Percentiles rank a stretch among this genome's conserved stretches.
phyloP scores from a whole-genome alignment of 2,113 vertebrate species.

The Strix aluco region DNA sequence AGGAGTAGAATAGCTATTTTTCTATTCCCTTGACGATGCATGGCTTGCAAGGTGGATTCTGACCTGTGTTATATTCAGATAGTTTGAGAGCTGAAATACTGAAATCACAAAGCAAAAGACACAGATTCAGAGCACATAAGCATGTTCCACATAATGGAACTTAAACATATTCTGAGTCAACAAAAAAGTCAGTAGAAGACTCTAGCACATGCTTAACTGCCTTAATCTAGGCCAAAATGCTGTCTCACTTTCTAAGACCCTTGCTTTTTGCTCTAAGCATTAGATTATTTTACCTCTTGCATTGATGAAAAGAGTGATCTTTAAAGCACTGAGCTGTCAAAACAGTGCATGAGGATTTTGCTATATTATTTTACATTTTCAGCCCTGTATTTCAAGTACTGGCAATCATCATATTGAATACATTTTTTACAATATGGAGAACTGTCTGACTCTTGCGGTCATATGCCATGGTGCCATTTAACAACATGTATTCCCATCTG shows the following conservation, averaged over 20 bases:
- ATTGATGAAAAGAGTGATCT: neutral
- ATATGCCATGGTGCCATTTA: conserved; percentile 13
- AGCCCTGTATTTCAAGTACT: neutral
- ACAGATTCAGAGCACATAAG: neutral
- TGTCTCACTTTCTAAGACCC: neutral
- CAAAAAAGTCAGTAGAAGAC: neutral
- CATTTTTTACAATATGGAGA: neutral
- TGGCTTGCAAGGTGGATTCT: neutral
- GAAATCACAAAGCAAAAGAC: neutral
- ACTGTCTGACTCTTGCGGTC: neutral
- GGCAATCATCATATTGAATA: neutral
- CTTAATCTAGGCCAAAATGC: neutral
- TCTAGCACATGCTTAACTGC: neutral
- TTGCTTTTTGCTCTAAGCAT: neutral
- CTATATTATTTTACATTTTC: neutral
- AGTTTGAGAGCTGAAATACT: neutral
- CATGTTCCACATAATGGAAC: neutral
- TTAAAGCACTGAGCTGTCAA: neutral
- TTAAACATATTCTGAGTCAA: neutral
- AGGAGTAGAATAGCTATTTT: neutral
- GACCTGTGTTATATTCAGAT: neutral
- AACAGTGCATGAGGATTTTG: neutral
- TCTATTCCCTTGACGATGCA: neutral
- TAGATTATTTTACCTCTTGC: neutral
- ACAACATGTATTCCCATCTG: conserved; percentile 28